Base-by-base conservation (phyloP, 2,113 vertebrate genomes). In the Nesogale talazaci region DNA sequence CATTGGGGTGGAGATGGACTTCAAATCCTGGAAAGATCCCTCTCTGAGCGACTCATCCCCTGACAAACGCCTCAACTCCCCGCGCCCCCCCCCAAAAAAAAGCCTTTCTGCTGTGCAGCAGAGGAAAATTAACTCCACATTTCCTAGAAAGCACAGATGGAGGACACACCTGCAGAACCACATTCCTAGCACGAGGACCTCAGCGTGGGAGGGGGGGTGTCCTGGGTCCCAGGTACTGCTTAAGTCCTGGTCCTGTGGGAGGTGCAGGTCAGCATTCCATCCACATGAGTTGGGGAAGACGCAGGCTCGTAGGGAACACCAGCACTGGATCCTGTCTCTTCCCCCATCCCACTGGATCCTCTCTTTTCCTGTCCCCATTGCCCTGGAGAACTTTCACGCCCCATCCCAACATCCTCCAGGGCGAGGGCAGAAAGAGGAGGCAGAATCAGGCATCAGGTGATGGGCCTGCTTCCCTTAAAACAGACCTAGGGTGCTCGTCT, bases 401-500 rank as follows among this genome's bases (percentile, higher is more conserved):
- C n/a, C n/a, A n/a, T n/a, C n/a, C 34, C 88, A 88, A 63, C n/a
- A 67, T 74, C 83, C 17, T 72, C 31, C 42, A 38, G 81, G 61
- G 46, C 57, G 83, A 2, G 14, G 56, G 31, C 34, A 83, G 77
- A 79, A 75, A 38, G n/a, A 2, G 17, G 10, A 57, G 31, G 40
- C 23, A 61, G 9, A 88, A 27, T 19, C 57, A 63, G 31, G 9
- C 25, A 22, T 38, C 20, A 34, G n/a, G 59, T 25, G 6, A 23
- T 7, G 65, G 67, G 46, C 14, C 75, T 77, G 23, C 31, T 63
- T 75, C 8, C 57, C 63, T 57, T 6, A 10, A n/a, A 0, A 67
- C 23, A 65, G 56, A 74, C 2, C 46, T 20, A n/a, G 17, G 29
- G 34, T 36, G 27, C 4, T 59, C 23, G 34, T 46, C n/a, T 78